Evolutionary conservation across 2,113 vertebrate genomes (phyloP).

Genomic region (Rattus norvegicus): GRCr8 NC_086020.1:43341501-43342000

Average conservation of each 20-base stretch:
- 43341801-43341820: too few species aligned
- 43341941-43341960: neutral
- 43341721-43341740: neutral
- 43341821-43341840: neutral
- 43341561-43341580: neutral
- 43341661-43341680: neutral
- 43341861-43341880: neutral
- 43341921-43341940: neutral
- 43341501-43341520: neutral
- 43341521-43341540: neutral
- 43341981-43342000: neutral
- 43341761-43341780: neutral
- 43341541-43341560: neutral
- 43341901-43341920: neutral
- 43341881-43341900: neutral
- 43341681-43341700: neutral
- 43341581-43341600: neutral
- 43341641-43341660: too few species aligned
- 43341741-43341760: neutral
- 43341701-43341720: neutral
- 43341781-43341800: neutral
- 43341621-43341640: neutral
- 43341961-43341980: neutral
- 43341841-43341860: neutral
- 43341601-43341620: neutral